Evolutionary conservation across 2,113 vertebrate genomes (phyloP).

Genomic region (Bubo blakistoni): DNA sequence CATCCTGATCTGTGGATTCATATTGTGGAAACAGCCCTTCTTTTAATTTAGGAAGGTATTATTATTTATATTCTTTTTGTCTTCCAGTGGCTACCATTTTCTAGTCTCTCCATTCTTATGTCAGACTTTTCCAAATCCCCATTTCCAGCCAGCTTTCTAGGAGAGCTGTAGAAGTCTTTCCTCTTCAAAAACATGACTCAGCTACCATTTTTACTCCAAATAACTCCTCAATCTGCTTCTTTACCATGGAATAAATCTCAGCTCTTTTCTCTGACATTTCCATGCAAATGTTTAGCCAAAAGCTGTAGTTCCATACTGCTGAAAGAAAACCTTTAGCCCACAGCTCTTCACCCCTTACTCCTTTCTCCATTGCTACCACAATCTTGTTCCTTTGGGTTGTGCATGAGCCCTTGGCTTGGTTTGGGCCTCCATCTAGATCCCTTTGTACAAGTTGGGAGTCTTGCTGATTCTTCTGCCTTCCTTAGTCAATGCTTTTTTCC

Average conservation of each 20-base stretch:
- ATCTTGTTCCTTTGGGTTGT: neutral
- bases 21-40: neutral
- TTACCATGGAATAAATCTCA: neutral
- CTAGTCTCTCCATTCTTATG: neutral
- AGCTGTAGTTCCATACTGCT: neutral
- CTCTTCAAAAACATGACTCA: neutral
- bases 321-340: neutral
- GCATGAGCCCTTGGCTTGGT: neutral
- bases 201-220: neutral
- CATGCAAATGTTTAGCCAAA: neutral
- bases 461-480: neutral
- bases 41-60: neutral
- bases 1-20: neutral
- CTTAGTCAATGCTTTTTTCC: neutral
- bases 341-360: neutral
- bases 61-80: neutral
- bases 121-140: neutral
- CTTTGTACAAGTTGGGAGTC: neutral
- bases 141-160: neutral
- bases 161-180: neutral
- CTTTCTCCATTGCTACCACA: neutral
- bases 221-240: neutral
- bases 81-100: neutral
- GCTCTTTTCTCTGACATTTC: neutral
- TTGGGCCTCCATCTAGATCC: neutral